A percentile compares a stretch with the other conserved stretches of the same genome.
These are phyloP conservation scores for Grallaria varia DNA, from an alignment of 2,113 vertebrate genomes.

Conservation along the genomic window DNA sequence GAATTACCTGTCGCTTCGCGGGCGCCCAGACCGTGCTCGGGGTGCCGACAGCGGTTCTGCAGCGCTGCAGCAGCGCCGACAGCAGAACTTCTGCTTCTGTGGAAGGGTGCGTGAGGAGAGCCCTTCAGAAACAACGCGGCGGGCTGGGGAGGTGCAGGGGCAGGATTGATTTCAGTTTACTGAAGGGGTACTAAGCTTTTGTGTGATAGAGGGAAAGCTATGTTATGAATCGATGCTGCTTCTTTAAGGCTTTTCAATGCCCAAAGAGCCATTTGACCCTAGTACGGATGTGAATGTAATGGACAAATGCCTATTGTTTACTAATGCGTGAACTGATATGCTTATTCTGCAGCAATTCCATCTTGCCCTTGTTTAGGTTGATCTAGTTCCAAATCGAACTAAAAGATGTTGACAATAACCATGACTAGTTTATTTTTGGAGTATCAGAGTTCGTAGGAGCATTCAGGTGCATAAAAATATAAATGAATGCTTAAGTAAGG, in stretches of 20 bases:
- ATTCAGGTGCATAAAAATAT: background rate
- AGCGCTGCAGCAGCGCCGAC: rapidly evolving
- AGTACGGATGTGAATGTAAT: background rate
- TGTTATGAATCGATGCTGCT: background rate
- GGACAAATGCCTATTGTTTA: background rate
- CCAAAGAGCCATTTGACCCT: background rate
- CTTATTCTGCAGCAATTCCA: background rate
- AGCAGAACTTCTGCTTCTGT: background rate
- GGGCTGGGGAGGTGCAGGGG: background rate
- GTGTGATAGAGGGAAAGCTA: rapidly evolving
- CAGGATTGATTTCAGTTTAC: background rate
- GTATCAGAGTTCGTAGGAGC: background rate
- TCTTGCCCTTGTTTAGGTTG: background rate
- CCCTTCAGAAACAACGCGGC: background rate
- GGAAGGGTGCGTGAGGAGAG: rapidly evolving
- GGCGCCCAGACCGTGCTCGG: background rate
- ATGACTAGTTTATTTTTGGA: background rate
- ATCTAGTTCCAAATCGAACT: background rate
- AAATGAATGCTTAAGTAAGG: background rate
- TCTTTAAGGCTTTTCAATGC: background rate
- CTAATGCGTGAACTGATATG: background rate
- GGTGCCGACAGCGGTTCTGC: background rate
- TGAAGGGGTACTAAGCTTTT: background rate
- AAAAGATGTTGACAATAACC: background rate
- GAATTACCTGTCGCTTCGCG: rapidly evolving